Evolutionary conservation across 2,797 vertebrate genomes (phyloP), one percentile per base, ranked within the genome.

Genomic region (Amblyopsis hoosieri): DNA sequence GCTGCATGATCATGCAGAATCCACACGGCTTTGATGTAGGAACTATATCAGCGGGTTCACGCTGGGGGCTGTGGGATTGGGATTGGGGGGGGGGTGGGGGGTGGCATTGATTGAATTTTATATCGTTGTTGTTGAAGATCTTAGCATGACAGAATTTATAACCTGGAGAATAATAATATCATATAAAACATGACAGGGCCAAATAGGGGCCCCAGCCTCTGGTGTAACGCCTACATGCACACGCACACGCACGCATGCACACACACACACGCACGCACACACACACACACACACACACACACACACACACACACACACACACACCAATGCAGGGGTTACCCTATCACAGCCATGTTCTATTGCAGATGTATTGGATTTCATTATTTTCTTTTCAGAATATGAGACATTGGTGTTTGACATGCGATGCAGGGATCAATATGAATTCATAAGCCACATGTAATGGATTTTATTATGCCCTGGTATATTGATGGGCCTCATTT

Each of bases 101-200:
- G n/a, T n/a, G n/a, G 86, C 91, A 93, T 92, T 93, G 92, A 93
- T 92, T 92, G 91, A 85, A 92, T 93, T 91, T 94, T 90, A 92
- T 92, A 92, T 93, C 82, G 86, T 86, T 91, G 91, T 85, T 91
- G 91, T 91, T 82, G 79, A 88, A 87, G 91, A 93, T 92, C 91
- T 94, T 92, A 92, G 89, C 91, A 92, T 90, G 90, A 86, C 88
- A 89, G 81, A 92, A 94, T 93, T 94, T 93, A 94, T 90, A 89
- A 90, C 90, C 89, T 65, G 3, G 75, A 83, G 91, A 92, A 92
- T 93, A 94, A 94, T 93, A 91, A 93, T 93, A 90, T 90, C 91
- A 88, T 90, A 93, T 94, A 94, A 93, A 92, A 93, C 77, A 86
- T 89, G 90, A 91, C 90, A 91, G 84, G 80, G 70, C 78, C 82